phyloP scores from a whole-genome alignment of 2,113 vertebrate species.

The Pachyramphus minor region DNA sequence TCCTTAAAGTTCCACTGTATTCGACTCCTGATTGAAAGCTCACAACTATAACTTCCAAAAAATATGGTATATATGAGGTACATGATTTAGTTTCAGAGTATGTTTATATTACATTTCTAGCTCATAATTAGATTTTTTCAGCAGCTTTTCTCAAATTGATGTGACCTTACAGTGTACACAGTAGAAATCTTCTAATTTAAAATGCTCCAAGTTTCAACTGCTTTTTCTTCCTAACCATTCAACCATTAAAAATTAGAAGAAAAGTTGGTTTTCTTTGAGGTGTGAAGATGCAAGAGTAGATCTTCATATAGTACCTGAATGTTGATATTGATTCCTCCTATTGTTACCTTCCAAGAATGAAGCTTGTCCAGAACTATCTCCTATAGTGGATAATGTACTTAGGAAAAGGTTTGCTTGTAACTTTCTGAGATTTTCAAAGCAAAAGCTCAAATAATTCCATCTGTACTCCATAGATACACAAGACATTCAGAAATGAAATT shows the following conservation, averaged over 20 bases:
- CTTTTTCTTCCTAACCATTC: neutral
- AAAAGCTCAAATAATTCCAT: neutral
- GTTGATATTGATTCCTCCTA: neutral
- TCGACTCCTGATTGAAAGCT: neutral
- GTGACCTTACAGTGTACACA: neutral
- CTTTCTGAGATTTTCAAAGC: neutral
- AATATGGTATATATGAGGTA: neutral
- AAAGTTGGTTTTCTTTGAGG: neutral
- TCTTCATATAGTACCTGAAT: neutral
- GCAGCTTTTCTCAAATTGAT: conserved; percentile 1
- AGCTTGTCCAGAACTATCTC: neutral
- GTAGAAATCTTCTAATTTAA: conserved; percentile 7
- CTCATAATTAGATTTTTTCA: conserved; percentile 3
- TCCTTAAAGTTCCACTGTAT: neutral
- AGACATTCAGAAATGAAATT: neutral
- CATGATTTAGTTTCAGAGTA: neutral
- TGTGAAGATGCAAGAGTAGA: neutral
- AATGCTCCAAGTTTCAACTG: neutral
- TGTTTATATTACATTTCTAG: conserved; percentile 23
- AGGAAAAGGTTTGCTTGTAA: neutral
- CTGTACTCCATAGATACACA: neutral
- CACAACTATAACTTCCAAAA: neutral
- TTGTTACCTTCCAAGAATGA: neutral
- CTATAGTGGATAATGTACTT: neutral
- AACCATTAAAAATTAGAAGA: neutral